Base-by-base conservation (phyloP, 2,797 vertebrate species). In the Aldrovandia affinis region DNA sequence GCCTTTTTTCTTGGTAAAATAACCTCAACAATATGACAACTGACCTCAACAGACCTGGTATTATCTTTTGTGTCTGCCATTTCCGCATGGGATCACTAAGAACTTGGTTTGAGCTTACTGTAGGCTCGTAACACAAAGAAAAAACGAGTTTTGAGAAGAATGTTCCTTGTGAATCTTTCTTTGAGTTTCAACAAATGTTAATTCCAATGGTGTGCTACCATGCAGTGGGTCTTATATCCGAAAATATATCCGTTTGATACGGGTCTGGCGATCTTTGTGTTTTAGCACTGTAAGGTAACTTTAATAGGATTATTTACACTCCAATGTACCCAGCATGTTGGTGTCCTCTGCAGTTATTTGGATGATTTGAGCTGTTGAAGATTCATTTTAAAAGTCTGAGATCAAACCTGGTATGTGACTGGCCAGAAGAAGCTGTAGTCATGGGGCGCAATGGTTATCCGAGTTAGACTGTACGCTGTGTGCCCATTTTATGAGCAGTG, bases 361-460 rank as follows among this genome's bases (percentile, higher is more conserved):
- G 75, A 33, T 78, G 83, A 88, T 89, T 87, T 90, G 89, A 91
- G 85, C 86, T 89, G 86, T 81, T 83, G 82, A 81, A 80, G 88
- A 92, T 86, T 91, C 90, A 92, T 92, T 89, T 91, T 89, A 86
- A 86, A 88, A 86, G 90, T 78, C 68, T 65, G 84, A 91, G 88
- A 88, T 90, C 90, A 83, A 73, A 86, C 86, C 89, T 91, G 87
- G 92, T 85, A 70, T 80, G 87, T 84, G 59, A 89, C 90, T 82
- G 83, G 65, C 87, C 87, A 89, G 89, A 63, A 9, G 52, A 82
- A 86, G 47, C 30, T 61, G 25, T 57, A 47, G n/a, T 47, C 73
- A 83, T 36, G 22, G 22, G 75, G 75, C 55, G 50, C 36, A 28
- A 3, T 42, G 75, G 77, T 54, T 65, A 80, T 80, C 59, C 42